phyloP scores from a whole-genome alignment of 2,797 vertebrate species.

The Anisognathus igniventris region DNA sequence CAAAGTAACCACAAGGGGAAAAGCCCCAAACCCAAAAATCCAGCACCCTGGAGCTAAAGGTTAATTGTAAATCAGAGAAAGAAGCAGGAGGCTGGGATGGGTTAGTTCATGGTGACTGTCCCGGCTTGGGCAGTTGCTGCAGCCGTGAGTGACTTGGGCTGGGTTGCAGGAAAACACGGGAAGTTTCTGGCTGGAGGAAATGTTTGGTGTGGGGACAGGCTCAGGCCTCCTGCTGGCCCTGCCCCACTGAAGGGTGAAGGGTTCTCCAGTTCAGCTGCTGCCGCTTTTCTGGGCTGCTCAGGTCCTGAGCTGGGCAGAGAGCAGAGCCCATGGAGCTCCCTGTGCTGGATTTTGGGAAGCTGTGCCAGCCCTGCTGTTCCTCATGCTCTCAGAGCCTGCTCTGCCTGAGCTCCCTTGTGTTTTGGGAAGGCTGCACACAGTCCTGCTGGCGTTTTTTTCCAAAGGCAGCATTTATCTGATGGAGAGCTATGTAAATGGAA shows the following conservation, averaged over 20 bases:
- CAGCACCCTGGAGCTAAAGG: neutral
- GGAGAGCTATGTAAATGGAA: slow-evolving; percentile 8
- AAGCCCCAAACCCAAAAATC: neutral
- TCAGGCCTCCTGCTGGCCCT: neutral
- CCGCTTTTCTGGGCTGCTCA: neutral
- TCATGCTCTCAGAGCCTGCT: neutral
- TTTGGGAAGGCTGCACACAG: neutral
- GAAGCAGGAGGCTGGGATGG: neutral
- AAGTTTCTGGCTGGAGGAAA: neutral
- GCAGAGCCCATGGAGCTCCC: accelerated
- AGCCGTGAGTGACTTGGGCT: accelerated
- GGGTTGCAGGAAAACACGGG: accelerated
- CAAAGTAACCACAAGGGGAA: neutral
- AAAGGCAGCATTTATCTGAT: neutral
- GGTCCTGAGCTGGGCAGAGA: neutral
- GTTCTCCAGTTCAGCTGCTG: neutral
- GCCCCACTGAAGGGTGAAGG: accelerated
- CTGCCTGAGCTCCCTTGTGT: neutral
- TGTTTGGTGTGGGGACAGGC: neutral
- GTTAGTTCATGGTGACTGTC: neutral
- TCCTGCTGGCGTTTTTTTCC: neutral
- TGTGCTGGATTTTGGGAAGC: neutral
- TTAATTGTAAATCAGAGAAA: neutral
- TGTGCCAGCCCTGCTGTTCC: accelerated
- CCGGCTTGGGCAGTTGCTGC: neutral